Base-by-base conservation (phyloP, 2,797 vertebrate genomes). In the Otolemur crassicaudatus region DNA sequence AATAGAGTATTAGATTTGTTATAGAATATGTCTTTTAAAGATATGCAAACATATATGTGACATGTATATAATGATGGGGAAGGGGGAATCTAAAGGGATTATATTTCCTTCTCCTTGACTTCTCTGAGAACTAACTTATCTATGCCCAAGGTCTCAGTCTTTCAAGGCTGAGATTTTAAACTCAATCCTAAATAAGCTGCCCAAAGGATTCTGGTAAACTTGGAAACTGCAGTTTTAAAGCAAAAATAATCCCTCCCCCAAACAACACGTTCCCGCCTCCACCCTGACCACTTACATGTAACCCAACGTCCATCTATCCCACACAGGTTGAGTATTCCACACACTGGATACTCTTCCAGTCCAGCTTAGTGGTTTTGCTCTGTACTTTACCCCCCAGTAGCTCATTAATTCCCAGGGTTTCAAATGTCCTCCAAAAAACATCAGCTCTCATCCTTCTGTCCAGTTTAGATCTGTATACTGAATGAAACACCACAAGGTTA, bases 21-120 rank as follows among this genome's bases (percentile, higher is more conserved):
- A 12, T 86, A 46, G 23, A 89, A 77, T 73, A 23, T 77, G 7
- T 65, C 58, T 67, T 88, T 93, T 97, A 72, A 94, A 86, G 10
- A 63, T 80, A 34, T 20, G 0, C 11, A 93, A 46, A 61, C n/a
- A 86, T 77, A 77, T 93, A 23, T 49, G 8, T 88, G 76, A 2
- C 29, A 34, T 19, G 31, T 40, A 46, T 61, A 56, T 13, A 80
- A 53, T 72, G 58, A 29, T 53, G 4, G 4, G 7, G 23, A 67
- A 73, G 3, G 23, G 9, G 9, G 10, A 72, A 27, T 20, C 29
- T 11, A 27, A 88, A 90, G 29, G 25, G 19, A 65, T 12, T 72
- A 1, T 81, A 46, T 34, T 87, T 84, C 34, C 17, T 37, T 84
- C 23, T 34, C 4, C 27, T 31, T 19, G 37, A 19, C 6, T 81